Evolutionary conservation across 2,113 vertebrate species (phyloP).

Genomic region (Fukomys damarensis): DNA sequence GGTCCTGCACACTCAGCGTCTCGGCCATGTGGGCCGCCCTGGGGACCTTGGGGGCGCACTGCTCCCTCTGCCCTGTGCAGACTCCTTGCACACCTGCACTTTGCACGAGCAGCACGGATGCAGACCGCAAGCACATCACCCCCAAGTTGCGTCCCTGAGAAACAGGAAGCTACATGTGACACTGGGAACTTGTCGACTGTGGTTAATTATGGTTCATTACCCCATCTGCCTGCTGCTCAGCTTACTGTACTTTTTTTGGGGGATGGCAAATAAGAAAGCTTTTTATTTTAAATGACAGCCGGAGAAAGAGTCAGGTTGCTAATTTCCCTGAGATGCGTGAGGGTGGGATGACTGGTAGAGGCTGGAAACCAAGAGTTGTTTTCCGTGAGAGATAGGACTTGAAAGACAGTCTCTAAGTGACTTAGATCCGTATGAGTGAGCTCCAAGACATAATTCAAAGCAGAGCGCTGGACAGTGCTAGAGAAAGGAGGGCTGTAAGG

Average conservation of each 20-base stretch:
- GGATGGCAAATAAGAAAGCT: slow-evolving; percentile 82
- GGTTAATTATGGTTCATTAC: slow-evolving; percentile 83
- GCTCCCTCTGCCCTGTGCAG: fast-evolving
- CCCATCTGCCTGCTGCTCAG: slow-evolving; percentile 79
- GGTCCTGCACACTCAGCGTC: neutral
- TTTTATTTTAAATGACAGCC: slow-evolving; percentile 85
- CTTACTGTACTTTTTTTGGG: slow-evolving; percentile 83
- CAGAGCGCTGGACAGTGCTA: slow-evolving; percentile 53
- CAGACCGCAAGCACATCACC: neutral
- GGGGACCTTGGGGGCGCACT: neutral
- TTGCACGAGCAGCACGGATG: neutral
- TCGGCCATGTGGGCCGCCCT: neutral
- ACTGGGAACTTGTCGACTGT: slow-evolving; percentile 73
- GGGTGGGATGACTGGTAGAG: slow-evolving; percentile 82
- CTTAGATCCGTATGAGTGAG: slow-evolving; percentile 62
- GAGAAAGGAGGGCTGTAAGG: neutral
- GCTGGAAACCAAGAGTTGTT: slow-evolving; percentile 77
- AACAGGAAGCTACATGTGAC: slow-evolving; percentile 53
- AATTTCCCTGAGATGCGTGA: slow-evolving; percentile 82
- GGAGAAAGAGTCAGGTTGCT: slow-evolving; percentile 85
- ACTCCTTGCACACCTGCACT: fast-evolving
- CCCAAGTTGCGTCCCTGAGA: neutral
- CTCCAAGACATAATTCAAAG: slow-evolving; percentile 72
- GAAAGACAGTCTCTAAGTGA: slow-evolving; percentile 77
- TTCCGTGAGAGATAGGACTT: slow-evolving; percentile 74